These are phyloP conservation scores for Emys orbicularis DNA, from an alignment of 2,797 vertebrate species.

Conservation along the genomic window DNA sequence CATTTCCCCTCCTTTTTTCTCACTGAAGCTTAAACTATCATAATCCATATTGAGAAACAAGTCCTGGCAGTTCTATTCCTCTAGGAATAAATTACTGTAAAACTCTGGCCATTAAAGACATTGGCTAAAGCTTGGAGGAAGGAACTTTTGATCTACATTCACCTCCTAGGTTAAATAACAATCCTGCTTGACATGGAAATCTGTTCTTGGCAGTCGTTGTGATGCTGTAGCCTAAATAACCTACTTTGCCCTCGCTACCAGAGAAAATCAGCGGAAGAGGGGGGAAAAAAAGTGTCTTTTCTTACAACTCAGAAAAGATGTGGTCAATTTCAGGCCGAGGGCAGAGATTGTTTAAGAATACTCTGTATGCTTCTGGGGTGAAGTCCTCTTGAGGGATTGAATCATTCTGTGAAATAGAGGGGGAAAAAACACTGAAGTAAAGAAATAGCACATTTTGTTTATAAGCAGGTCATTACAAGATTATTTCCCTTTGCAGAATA, in stretches of 20 bases:
- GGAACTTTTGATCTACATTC: not conserved
- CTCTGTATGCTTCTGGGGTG: conserved; percentile 92
- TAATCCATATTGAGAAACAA: not conserved
- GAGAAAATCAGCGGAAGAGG: conserved; percentile 31
- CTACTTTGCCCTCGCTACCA: not conserved
- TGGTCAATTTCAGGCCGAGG: conserved; percentile 96
- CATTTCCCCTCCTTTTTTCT: not conserved
- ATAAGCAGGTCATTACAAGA: conserved; percentile 2
- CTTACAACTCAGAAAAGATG: conserved; percentile 98
- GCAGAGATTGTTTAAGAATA: conserved; percentile 95
- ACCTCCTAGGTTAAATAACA: conserved; percentile 19
- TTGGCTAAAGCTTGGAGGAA: not conserved
- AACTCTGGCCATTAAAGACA: not conserved
- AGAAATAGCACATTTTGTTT: not conserved
- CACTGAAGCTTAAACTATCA: not conserved
- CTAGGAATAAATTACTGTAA: conserved; percentile 35
- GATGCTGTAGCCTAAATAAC: not conserved
- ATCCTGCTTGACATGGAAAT: not conserved
- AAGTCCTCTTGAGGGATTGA: conserved; percentile 95
- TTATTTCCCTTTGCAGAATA: not conserved
- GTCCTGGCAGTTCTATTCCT: not conserved
- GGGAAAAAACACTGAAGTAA: not conserved
- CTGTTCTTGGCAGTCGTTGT: not conserved
- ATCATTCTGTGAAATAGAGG: conserved; percentile 88
- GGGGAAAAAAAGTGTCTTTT: not conserved